Evolutionary conservation across 2,888 invertebrate genomes (phyloP), one percentile per base, ranked within the genome.

Genomic region (Conchocele bisecta): DNA sequence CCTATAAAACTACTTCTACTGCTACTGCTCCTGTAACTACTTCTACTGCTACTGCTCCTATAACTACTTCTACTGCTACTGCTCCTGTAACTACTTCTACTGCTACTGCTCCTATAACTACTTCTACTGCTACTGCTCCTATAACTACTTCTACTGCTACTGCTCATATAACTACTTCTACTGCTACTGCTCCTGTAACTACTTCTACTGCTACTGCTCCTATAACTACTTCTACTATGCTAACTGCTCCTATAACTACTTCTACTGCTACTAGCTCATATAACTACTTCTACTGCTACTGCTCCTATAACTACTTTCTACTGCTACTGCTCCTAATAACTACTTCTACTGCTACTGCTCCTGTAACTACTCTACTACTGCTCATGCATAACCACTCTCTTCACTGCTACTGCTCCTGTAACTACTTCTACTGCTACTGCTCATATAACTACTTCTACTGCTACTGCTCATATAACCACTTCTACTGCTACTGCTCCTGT

Each of bases 371-470:
- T 50, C 50, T 50, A 50, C 28, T 50, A 11, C 50, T 50, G 22
- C 50, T 50, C 22, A 24, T 50, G 22, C 50, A 26, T 26, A 17
- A 9, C 42, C 42, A 57, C 42, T 57, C 41, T 42, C 42, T 42
- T 42, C 42, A 41, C 50, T 50, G 28, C 50, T 50, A 50, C 50
- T 11, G 22, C 50, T 50, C 15, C 50, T 50, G 28, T 29, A 26
- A 26, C 50, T 50, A 50, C 50, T 50, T 26, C 28, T 37, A 56
- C 58, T 42, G 44, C 58, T 58, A 41, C 44, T 58, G 31, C 58
- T 41, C 4, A 42, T 58, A 42, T 31, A 29, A 42, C 42, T 42
- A 42, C 58, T 44, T 17, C 58, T 58, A 24, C 44, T 42, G n/a
- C 42, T 58, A 28, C 26, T 29, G 31, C 58, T 58, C 6, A 20